Conservation (phyloP, 2,113 vertebrate genomes). For the Cryptotis parvus region DNA sequence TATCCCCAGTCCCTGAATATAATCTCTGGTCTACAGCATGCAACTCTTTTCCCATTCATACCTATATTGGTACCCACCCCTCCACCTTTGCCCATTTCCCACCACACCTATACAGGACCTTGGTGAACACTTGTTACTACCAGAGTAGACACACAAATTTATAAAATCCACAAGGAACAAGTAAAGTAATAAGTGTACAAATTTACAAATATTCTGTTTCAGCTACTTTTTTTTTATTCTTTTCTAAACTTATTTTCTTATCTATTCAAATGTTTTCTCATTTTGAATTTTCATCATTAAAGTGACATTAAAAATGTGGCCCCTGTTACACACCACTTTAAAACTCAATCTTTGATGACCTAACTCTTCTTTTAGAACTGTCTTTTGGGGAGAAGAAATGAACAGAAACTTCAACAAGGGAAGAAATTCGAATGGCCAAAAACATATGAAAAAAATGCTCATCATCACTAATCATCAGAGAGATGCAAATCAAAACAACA, state of each 20-base stretch:
- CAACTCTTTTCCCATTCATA: background rate
- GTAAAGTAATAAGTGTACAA: background rate
- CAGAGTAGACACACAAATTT: background rate
- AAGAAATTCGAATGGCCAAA: too few species aligned
- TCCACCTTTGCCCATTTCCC: too few species aligned
- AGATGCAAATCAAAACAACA: too few species aligned
- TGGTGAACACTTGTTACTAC: background rate
- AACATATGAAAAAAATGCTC: too few species aligned
- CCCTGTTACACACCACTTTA: background rate
- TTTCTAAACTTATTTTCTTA: background rate
- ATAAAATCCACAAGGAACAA: background rate
- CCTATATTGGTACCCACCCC: too few species aligned
- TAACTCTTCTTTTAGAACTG: too few species aligned
- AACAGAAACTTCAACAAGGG: too few species aligned
- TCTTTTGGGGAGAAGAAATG: too few species aligned
- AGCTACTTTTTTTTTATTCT: background rate
- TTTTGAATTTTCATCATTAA: constrained; percentile 10
- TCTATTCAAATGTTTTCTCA: background rate
- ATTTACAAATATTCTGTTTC: constrained; percentile 16
- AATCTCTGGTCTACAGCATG: too few species aligned
- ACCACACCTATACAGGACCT: background rate
- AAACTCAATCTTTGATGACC: background rate
- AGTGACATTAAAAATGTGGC: background rate
- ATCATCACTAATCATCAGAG: too few species aligned
- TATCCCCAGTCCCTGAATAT: background rate